phyloP scores from a whole-genome alignment of 2,888 invertebrate genomes.

The Glyphotaelius pellucidus region DNA sequence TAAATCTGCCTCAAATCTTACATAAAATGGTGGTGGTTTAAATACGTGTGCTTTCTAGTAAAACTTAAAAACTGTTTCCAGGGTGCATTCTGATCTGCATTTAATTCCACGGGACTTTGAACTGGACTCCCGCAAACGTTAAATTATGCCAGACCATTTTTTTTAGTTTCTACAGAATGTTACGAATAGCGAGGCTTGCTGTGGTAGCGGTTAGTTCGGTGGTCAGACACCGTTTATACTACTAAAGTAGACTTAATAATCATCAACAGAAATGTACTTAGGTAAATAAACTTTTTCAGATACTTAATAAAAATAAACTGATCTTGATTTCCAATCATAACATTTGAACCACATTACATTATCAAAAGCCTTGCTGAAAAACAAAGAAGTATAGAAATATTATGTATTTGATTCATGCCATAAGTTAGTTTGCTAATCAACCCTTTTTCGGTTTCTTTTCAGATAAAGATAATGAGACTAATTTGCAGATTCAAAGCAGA shows the following conservation, averaged over 20 bases:
- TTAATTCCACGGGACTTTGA: background rate
- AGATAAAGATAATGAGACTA: no score
- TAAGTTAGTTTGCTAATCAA: no score
- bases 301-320: background rate
- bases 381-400: background rate
- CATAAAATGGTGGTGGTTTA: no score
- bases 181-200: background rate
- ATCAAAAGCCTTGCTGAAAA: background rate
- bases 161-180: constrained; percentile 4
- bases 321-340: no score
- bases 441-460: no score
- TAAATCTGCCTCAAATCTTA: no score
- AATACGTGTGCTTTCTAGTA: no score
- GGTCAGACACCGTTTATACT: background rate
- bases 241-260: background rate
- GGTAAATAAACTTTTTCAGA: background rate
- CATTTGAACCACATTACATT: no score
- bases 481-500: no score
- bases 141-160: constrained; percentile 43
- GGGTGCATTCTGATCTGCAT: background rate
- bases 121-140: constrained; percentile 19
- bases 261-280: background rate
- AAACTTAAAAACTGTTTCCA: no score
- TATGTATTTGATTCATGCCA: no score
- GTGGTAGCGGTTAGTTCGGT: background rate